These are phyloP conservation scores for Pseudomyrmex flavicornis DNA, from an alignment of 1,140 invertebrate species.

Conservation along the genomic window DNA sequence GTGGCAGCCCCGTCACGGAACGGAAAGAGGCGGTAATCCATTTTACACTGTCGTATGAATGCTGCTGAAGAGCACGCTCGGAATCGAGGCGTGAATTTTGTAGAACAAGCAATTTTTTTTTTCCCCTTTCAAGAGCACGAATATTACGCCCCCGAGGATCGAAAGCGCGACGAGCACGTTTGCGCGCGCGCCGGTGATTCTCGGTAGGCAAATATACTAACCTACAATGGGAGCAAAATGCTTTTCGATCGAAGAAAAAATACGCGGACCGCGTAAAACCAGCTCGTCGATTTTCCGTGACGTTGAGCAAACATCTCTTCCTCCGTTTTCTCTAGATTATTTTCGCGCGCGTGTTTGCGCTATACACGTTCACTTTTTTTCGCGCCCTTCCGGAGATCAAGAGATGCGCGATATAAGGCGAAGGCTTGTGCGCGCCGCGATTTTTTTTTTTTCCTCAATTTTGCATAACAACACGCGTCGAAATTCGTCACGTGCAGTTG, in stretches of 20 bases:
- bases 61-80: slow-evolving; percentile 27
- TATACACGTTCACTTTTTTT: neutral
- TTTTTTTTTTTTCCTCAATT: neutral
- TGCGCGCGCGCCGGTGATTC: neutral
- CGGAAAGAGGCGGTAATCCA: slow-evolving; percentile 44
- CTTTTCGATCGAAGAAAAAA: slow-evolving; percentile 1
- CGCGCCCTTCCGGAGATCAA: neutral
- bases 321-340: slow-evolving; percentile 13
- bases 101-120: neutral
- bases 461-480: neutral
- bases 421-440: too few species aligned
- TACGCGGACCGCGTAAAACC: neutral
- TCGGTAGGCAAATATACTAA: neutral
- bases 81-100: slow-evolving; percentile 12
- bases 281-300: slow-evolving; percentile 8
- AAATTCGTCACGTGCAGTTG: slow-evolving; percentile 5
- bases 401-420: too few species aligned
- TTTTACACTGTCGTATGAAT: slow-evolving; percentile 52
- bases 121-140: neutral
- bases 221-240: slow-evolving; percentile 5
- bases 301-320: slow-evolving; percentile 3
- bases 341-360: neutral
- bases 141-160: neutral
- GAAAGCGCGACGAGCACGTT: too few species aligned
- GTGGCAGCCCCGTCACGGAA: slow-evolving; percentile 29